These are phyloP conservation scores for Acanthopagrus latus DNA, from an alignment of 2,797 vertebrate species.

Conservation along the genomic window DNA sequence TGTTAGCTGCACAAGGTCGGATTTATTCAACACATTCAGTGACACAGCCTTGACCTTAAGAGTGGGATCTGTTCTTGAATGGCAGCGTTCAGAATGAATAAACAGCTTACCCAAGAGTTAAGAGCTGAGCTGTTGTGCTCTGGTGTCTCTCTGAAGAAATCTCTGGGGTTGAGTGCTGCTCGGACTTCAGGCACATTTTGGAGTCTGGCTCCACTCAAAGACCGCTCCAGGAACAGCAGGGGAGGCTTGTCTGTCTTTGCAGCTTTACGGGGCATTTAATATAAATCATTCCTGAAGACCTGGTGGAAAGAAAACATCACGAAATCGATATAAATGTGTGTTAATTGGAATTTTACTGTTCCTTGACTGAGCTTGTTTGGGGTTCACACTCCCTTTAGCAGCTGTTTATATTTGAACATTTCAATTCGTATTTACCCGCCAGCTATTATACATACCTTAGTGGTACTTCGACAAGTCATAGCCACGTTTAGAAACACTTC, in stretches of 20 bases:
- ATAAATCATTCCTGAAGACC: constrained; percentile 63
- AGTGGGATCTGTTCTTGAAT: neutral
- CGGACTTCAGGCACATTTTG: constrained; percentile 73
- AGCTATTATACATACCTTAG: constrained; percentile 36
- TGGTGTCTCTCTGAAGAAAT: constrained; percentile 80
- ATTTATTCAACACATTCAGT: neutral
- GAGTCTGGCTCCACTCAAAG: constrained; percentile 81
- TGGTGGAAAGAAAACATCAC: neutral
- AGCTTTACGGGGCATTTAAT: constrained; percentile 91
- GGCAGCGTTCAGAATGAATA: neutral
- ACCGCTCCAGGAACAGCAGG: constrained; percentile 88
- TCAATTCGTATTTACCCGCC: neutral
- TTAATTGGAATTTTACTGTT: neutral
- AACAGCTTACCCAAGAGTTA: constrained; percentile 86
- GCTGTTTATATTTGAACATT: constrained; percentile 1
- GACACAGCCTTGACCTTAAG: neutral
- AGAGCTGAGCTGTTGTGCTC: constrained; percentile 59
- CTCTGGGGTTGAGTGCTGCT: constrained; percentile 81
- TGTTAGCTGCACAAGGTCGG: neutral
- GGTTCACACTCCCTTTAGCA: neutral
- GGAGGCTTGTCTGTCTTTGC: constrained; percentile 83
- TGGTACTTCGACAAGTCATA: neutral
- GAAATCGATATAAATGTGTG: neutral
- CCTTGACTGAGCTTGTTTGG: neutral
- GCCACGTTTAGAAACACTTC: neutral